phyloP scores from a whole-genome alignment of 2,113 vertebrate species.

The Illadopsis cleaveri region DNA sequence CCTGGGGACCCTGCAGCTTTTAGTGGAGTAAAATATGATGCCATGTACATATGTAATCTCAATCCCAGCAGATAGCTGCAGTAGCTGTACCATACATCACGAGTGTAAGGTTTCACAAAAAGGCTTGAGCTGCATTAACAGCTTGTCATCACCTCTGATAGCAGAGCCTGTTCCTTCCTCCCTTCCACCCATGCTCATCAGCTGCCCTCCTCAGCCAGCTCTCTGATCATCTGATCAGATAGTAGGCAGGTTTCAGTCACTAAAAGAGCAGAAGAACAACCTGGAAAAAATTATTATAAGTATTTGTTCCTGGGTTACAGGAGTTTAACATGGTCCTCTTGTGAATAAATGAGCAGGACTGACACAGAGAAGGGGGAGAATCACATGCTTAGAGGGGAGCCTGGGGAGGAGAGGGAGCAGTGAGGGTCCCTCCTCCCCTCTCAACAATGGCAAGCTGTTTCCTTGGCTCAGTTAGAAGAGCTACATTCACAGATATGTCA shows the following conservation, averaged over 20 bases:
- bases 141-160: background rate
- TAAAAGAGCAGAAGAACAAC: background rate
- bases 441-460: background rate
- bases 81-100: background rate
- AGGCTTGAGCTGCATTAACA: background rate
- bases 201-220: background rate
- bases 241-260: background rate
- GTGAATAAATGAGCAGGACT: background rate
- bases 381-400: background rate
- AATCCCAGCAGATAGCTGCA: background rate
- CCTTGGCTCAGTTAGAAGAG: background rate
- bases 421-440: background rate
- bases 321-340: background rate
- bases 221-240: background rate
- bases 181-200: background rate
- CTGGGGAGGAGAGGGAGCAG: background rate
- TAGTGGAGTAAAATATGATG: background rate
- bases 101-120: background rate
- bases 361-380: background rate
- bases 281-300: background rate
- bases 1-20: background rate
- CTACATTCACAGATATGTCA: rapidly evolving
- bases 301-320: background rate
- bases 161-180: background rate
- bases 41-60: background rate